Evolutionary conservation across 2,888 invertebrate genomes (phyloP).

Genomic region (Argynnis bischoffii): DNA sequence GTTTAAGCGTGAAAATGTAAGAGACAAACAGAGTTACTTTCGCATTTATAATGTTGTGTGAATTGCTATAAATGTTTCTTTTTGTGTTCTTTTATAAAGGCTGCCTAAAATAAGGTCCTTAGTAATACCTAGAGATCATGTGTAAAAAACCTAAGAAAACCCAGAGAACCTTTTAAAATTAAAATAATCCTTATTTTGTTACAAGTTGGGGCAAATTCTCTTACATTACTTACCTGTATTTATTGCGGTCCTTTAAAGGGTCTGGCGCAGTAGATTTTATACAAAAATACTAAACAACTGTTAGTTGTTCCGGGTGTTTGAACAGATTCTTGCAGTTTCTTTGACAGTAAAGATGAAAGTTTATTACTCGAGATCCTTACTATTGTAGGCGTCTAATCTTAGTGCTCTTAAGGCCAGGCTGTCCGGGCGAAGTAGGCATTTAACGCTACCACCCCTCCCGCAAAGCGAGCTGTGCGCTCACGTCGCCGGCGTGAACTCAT

Average conservation of each 20-base stretch:
- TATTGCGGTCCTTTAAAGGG: slow-evolving; percentile 34
- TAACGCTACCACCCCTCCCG: no score
- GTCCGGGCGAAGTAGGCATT: no score
- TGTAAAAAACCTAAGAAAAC: not conserved
- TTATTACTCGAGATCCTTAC: not conserved
- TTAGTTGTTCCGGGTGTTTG: slow-evolving; percentile 21
- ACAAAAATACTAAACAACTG: slow-evolving; percentile 31
- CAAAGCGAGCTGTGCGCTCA: no score
- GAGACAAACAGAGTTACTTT: no score
- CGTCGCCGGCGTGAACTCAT: no score
- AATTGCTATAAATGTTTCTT: no score
- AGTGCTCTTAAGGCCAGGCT: no score
- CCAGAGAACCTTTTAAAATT: slow-evolving; percentile 17
- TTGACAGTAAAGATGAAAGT: slow-evolving; percentile 6
- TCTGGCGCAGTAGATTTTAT: slow-evolving; percentile 28
- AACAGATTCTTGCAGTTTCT: slow-evolving; percentile 18
- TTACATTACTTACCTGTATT: slow-evolving; percentile 36
- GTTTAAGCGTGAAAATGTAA: no score
- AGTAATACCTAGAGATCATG: not conserved
- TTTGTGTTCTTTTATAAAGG: no score
- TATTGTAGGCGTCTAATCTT: no score
- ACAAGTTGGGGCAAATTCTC: slow-evolving; percentile 13
- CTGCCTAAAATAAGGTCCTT: no score
- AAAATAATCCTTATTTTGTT: slow-evolving; percentile 28
- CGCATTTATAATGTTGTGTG: no score